These are phyloP conservation scores for Chaetorhynchus papuensis DNA, from an alignment of 2,113 vertebrate genomes.

Conservation along the genomic window DNA sequence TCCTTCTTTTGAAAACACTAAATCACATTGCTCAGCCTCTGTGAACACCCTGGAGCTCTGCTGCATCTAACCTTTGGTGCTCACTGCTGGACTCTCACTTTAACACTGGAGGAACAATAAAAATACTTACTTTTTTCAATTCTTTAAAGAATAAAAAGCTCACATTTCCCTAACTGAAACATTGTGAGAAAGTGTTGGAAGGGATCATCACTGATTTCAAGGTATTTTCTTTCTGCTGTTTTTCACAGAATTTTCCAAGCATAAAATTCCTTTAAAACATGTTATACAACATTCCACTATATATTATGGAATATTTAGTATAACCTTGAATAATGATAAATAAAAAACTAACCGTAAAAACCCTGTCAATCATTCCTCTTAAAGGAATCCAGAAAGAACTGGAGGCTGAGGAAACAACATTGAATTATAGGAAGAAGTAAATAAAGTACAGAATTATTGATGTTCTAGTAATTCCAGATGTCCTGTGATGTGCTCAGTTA, in stretches of 20 bases:
- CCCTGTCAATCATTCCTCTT: neutral
- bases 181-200: neutral
- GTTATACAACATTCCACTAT: neutral
- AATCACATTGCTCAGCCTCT: neutral
- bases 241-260: neutral
- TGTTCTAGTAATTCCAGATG: neutral
- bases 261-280: neutral
- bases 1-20: neutral
- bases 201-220: neutral
- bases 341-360: neutral
- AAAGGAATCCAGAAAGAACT: neutral
- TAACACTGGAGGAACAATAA: neutral
- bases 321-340: neutral
- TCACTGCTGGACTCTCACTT: neutral
- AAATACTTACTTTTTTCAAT: neutral
- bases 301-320: neutral
- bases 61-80: neutral
- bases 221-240: neutral
- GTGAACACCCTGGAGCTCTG: rapidly evolving
- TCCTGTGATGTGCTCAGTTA: neutral
- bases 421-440: neutral
- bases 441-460: neutral
- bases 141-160: neutral
- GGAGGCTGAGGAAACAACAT: neutral
- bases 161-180: neutral